Evolutionary conservation across 2,113 vertebrate species (phyloP), one percentile per base, ranked within the genome.

Genomic region (Istiophorus platypterus): DNA sequence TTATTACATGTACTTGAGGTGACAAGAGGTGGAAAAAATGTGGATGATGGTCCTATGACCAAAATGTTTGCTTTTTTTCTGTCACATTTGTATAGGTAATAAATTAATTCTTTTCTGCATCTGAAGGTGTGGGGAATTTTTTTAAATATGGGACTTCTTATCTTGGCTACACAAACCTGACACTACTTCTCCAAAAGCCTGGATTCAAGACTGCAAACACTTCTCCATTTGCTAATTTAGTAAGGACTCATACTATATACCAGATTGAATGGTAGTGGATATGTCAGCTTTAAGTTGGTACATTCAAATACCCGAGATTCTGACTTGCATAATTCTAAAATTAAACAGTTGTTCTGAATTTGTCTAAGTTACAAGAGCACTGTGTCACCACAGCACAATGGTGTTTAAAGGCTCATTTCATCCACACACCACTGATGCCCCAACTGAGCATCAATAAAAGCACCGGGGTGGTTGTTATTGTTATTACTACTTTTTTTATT

Each of bases 401-500:
- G 37, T 54, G 75, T 63, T 51, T 57, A 75, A 24, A 64, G 58
- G 47, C 41, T 20, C 61, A n/a, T 70, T 80, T 62, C 37, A 52
- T 10, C 49, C 49, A 52, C 49, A 52, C 22, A 62, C 11, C 54
- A 66, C 49, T 22, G 42, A 8, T 39, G 18, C 42, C 68, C 45
- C 56, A 76, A 54, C 62, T 58, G 68, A 69, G 68, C 49, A 37
- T 42, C 56, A 49, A 68, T 85, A 78, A 81, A 80, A 72, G 45
- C 51, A 47, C 18, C 22, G 7, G 52, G 31, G 41, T 51, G 37
- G 73, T 58, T 74, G 22, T 77, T 73, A 37, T 78, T 86, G 37
- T 81, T 78, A 64, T 77, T 57, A 81, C 13, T 58, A 51, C 31
- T 8, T 45, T 42, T 74, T 75, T 76, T 67, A 78, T 74, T 65